Base-by-base conservation (phyloP, 2,888 invertebrate species). In the Thelaira solivaga region DNA sequence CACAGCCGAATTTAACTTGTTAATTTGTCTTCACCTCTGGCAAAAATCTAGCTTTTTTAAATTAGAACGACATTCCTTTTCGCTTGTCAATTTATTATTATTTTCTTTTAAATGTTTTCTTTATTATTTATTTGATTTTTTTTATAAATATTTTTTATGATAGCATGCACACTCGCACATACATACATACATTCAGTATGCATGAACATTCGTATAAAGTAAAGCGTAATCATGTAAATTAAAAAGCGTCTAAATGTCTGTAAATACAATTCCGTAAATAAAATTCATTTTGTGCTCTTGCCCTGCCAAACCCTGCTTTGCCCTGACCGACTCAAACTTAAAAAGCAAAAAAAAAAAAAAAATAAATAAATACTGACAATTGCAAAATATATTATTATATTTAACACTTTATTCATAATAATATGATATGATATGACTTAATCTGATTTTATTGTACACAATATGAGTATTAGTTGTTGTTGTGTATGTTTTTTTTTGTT, bases 221-320 rank as follows among this genome's bases (percentile, higher is more conserved):
- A 13, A 43, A 47, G 22, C 49, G 67, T 64, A 64, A 64, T 68
- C 64, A 68, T 59, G 41, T 39, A 55, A 67, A 77, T 67, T 26
- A 43, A 62, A 64, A 73, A 77, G 77, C 77, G 77, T 77, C 77
- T 77, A 57, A 77, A 69, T 77, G 77, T 77, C 76, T 76, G 71
- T 53, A 65, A 76, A 67, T 45, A 41, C 45, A 49, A 72, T 76
- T 71, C 76, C 72, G 76, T 62, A 67, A 61, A 65, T 71, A 45
- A 55, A 39, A 67, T 55, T 43, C 13, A 26, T 59, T 51, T 41
- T 31, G 18, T 16, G 11, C 10, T 55, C 41, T n/a, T n/a, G n/a
- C n/a, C n/a, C n/a, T n/a, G n/a, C n/a, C n/a, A n/a, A n/a, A n/a
- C n/a, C n/a, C n/a, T n/a, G 62, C 71, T 45, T 39, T 41, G 31